phyloP scores from a whole-genome alignment of 2,888 invertebrate genomes.

The Agonopterix heracliana region DNA sequence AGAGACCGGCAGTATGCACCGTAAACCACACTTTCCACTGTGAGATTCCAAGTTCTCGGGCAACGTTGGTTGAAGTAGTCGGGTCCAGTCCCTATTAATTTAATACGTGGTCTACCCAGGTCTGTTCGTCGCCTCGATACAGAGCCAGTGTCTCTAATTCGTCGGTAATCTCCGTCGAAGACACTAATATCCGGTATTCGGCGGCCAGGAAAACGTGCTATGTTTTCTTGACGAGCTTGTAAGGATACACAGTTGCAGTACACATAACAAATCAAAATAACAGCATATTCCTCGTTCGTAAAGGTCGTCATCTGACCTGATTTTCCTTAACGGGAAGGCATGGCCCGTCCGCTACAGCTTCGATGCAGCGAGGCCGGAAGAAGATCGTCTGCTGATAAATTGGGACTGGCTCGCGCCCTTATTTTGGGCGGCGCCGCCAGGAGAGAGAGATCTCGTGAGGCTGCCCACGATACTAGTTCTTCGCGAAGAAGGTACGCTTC shows the following conservation, averaged over 20 bases:
- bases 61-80: neutral
- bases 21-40: neutral
- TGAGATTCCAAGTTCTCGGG: neutral
- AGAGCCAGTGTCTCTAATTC: too few relatives aligned
- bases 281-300: too few relatives aligned
- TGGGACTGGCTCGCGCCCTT: neutral
- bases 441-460: conserved; percentile 4
- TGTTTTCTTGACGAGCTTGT: too few relatives aligned
- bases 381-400: conserved; percentile 7
- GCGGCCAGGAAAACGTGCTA: too few relatives aligned
- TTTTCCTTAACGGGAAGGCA: conserved; percentile 3
- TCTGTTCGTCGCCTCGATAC: too few relatives aligned
- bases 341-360: conserved; percentile 5
- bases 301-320: neutral
- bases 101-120: too few relatives aligned
- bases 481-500: conserved; percentile 3
- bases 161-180: too few relatives aligned
- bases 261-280: too few relatives aligned
- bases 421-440: neutral
- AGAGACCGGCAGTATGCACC: too few relatives aligned
- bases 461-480: conserved; percentile 7
- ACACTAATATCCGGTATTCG: too few relatives aligned
- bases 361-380: conserved; percentile 6
- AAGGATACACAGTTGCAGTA: too few relatives aligned
- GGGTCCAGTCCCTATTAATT: neutral